Evolutionary conservation across 1,140 invertebrate species (phyloP).

Genomic region (Drosophila lini): DNA sequence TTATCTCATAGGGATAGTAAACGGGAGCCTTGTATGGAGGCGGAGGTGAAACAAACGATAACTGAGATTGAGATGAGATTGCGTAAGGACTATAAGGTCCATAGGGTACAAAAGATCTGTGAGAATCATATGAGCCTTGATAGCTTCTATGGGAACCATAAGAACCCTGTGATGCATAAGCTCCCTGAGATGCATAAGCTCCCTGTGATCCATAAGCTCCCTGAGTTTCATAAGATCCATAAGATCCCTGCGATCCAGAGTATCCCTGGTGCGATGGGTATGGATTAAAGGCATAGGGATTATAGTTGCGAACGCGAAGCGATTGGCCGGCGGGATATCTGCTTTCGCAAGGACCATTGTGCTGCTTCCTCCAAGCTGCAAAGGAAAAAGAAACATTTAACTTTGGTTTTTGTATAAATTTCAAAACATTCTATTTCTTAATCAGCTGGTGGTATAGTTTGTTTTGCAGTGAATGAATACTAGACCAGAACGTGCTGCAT

Average conservation of each 20-base stretch:
- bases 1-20: conserved; percentile 30
- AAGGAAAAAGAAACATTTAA: not conserved
- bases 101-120: not conserved
- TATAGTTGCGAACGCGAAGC: conserved; percentile 15
- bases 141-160: not conserved
- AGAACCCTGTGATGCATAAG: not conserved
- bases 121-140: not conserved
- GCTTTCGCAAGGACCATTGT: conserved; percentile 27
- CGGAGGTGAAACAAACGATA: conserved; percentile 12
- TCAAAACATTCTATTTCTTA: not conserved
- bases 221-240: conserved; percentile 1
- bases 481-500: not conserved
- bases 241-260: not conserved
- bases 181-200: not conserved
- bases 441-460: not conserved
- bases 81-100: conserved; percentile 13
- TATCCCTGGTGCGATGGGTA: not conserved
- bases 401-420: not conserved
- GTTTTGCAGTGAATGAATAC: not conserved
- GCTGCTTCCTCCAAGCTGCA: conserved; percentile 29
- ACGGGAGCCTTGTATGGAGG: conserved; percentile 19
- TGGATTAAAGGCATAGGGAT: conserved; percentile 24
- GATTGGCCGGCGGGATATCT: conserved; percentile 29
- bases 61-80: conserved; percentile 1
- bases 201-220: not conserved